Evolutionary conservation across 2,888 invertebrate genomes (phyloP), one percentile per base, ranked within the genome.

Genomic region (Hoplodrina blanda): DNA sequence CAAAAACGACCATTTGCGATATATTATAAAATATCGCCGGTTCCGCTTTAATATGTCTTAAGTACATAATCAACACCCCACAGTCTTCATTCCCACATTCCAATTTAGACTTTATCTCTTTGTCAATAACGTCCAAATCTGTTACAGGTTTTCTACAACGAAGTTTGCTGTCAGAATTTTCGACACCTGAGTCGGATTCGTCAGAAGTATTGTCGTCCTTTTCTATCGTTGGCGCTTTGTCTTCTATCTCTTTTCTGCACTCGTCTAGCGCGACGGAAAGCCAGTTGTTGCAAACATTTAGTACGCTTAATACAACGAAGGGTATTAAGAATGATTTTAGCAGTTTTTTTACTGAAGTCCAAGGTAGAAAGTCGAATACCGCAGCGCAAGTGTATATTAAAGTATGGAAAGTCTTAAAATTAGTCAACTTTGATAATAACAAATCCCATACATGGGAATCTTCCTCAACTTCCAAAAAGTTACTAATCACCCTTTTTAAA

Each of bases 381-480:
- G 96, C 96, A 0, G 98, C 97, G 89, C 98, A 98, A 0, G 98
- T 98, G 85, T 98, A 98, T 3, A 98, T 90, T 87, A 97, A 90
- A 0, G 98, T 98, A 86, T 98, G 98, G 86, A 98, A 98, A 79
- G 96, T 97, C 83, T 96, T 96, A 86, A 96, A 98, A 80, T 96
- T 91, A 0, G 96, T 96, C 64, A 98, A 96, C 89, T 98, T 98
- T 0, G 98, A 96, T 63, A 94, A 94, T 4, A 98, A 91, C 20
- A 98, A 96, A 73, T 98, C 97, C 90, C 97, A 97, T 6, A 98
- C 96, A 86, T 98, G 98, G 0, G 96, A 96, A 91, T 98, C 96
- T 11, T 96, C 96, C 57, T 96, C 88, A 0, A 93, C 88, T 3
- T 90, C 89, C 0, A 94, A 71, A 19, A 93, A 91, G 7, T 93